These are phyloP conservation scores for Apodemus speciosus DNA, from an alignment of 2,113 vertebrate species.

Conservation along the genomic window DNA sequence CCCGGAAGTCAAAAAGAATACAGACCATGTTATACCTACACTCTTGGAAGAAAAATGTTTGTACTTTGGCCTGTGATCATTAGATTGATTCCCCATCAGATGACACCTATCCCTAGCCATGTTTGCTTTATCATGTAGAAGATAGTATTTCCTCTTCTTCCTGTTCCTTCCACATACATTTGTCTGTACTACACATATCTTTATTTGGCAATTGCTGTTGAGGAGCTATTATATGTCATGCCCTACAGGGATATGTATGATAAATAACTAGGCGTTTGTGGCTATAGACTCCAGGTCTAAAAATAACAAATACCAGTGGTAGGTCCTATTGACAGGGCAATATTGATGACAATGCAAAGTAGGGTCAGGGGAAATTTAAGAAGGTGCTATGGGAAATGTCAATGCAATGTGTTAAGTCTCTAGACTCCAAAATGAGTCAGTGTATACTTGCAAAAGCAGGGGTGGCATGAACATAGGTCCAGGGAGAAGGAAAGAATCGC, in stretches of 20 bases:
- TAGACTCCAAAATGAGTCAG: rapidly evolving
- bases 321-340: background rate
- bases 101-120: background rate
- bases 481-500: background rate
- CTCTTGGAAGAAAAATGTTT: background rate
- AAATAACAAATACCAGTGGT: background rate
- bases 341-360: background rate
- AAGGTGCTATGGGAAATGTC: rapidly evolving
- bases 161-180: background rate
- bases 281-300: background rate
- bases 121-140: rapidly evolving
- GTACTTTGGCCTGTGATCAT: background rate
- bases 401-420: background rate
- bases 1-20: background rate
- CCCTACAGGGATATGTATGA: background rate
- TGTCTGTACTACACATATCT: background rate
- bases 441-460: background rate
- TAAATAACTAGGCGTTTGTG: background rate
- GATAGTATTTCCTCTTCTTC: background rate
- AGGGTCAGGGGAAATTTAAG: background rate
- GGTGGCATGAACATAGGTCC: too few relatives aligned
- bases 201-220: background rate
- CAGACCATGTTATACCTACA: background rate
- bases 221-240: background rate
- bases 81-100: background rate